phyloP scores from a whole-genome alignment of 2,888 invertebrate genomes.

The Dasysyrphus albostriatus region DNA sequence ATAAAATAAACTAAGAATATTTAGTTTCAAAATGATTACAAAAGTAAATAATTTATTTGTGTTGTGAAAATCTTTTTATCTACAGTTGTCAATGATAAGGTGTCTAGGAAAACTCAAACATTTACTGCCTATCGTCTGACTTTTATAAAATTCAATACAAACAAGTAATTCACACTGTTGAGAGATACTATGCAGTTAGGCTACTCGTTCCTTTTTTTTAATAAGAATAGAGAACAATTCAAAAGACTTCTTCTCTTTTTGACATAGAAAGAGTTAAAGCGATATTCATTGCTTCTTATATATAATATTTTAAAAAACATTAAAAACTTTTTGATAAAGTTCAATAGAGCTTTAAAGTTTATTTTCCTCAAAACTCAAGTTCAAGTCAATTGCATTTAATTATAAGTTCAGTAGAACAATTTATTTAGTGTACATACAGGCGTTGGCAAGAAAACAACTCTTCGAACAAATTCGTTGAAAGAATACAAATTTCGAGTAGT shows the following conservation, averaged over 20 bases:
- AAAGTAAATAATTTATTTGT: slow-evolving; percentile 1
- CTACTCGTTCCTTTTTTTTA: slow-evolving; percentile 13
- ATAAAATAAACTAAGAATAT: background rate
- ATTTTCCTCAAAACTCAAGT: background rate
- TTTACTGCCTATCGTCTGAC: slow-evolving; percentile 40
- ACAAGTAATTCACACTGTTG: slow-evolving; percentile 16
- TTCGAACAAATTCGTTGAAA: background rate
- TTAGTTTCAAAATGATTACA: background rate
- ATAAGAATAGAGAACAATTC: slow-evolving; percentile 5
- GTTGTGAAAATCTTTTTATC: slow-evolving; percentile 15
- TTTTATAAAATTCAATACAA: slow-evolving; percentile 35
- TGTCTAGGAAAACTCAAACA: slow-evolving; percentile 38
- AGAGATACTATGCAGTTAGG: slow-evolving; percentile 18
- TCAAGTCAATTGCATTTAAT: slow-evolving; percentile 20
- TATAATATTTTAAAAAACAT: slow-evolving; percentile 8
- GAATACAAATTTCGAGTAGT: slow-evolving; percentile 9
- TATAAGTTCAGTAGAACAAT: background rate
- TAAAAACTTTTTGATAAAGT: slow-evolving; percentile 30
- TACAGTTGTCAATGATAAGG: slow-evolving; percentile 40
- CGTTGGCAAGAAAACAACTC: slow-evolving; percentile 27
- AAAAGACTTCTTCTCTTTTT: slow-evolving; percentile 38
- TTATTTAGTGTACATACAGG: slow-evolving; percentile 38
- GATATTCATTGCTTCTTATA: background rate
- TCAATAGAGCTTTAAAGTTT: slow-evolving; percentile 48
- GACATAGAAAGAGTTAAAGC: slow-evolving; percentile 24